Base-by-base conservation (phyloP, 2,888 invertebrate species). In the Papilio elwesi region DNA sequence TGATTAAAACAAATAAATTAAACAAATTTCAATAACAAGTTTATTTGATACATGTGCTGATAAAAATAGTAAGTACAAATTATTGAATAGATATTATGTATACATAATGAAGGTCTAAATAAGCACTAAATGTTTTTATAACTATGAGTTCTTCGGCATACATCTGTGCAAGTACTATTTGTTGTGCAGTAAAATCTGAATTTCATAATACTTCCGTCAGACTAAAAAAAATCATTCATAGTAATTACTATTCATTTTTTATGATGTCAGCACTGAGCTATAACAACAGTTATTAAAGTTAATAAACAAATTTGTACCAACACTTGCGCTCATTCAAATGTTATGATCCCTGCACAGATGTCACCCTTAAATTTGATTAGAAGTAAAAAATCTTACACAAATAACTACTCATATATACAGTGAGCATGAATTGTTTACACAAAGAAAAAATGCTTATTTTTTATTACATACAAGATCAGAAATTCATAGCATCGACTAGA, bases 11-110 rank as follows among this genome's bases (percentile, higher is more conserved):
- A 80, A 86, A 85, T 78, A 83, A 87, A 83, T 79, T 81, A 84
- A 90, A 87, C 87, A 88, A 88, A 87, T 87, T 89, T 89, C 82
- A 84, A 84, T 91, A 92, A 91, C 91, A 91, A 90, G 85, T 92
- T 92, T 91, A 90, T 90, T 88, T 82, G 83, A 90, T 90, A 91
- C 86, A 90, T 88, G 85, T 87, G 87, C 86, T 84, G 83, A 90
- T 89, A 85, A 83, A 75, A 87, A 84, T 84, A 86, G 76, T 85
- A 87, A 85, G 85, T 86, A 88, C 82, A 84, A 85, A 82, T 81
- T 83, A 81, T 85, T 86, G 87, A 79, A 89, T 88, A 87, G 78
- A 84, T 83, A 53, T 77, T 83, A 53, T 77, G 76, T 78, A 80
- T 78, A 79, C 83, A 84, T 78, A 38, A 85, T 79, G 79, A 78